Evolutionary conservation across 2,888 invertebrate genomes (phyloP), one percentile per base, ranked within the genome.

Genomic region (Meteorus colon): DNA sequence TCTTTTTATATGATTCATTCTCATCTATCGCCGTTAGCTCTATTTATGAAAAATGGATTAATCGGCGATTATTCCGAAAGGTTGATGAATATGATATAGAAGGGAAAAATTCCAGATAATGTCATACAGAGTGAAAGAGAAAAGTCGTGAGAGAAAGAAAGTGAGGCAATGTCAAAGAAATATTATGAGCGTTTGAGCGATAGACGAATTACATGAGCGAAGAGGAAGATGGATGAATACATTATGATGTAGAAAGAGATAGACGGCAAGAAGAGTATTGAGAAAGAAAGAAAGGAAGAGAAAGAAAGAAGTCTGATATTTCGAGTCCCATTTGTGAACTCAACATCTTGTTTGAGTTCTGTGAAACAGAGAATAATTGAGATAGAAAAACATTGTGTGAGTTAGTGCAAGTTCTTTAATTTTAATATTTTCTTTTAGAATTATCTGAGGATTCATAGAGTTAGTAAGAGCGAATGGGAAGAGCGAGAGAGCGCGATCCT

Each of bases 401-500:
- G 24, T 37, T 1, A 77, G 69, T 74, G 78, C 62, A 81, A 55
- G n/a, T 8, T 19, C 8, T 51, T 51, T 19, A n/a, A 55, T 55
- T 8, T 55, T 8, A n/a, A 19, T 8, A 55, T 69, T 62, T 51
- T 65, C 31, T 14, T 66, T 68, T n/a, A n/a, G 19, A 70, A 59
- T 37, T 48, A 65, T 62, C 24, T 45, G 27, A 71, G 59, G 45
- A 27, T 27, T 59, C 12, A 55, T 37, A 75, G 73, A 77, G 48
- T 79, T 45, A 79, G 69, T 77, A 70, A 77, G 66, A 78, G 76
- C 75, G 77, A 79, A 73, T 74, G 76, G 76, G 78, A 75, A 84
- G 86, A 87, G 83, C 83, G 86, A 87, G 86, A 89, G 86, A 88
- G 87, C 88, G 85, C 87, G 86, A 87, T 89, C 87, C 87, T 88